Base-by-base conservation (phyloP, 2,797 vertebrate species). In the Mormyrops attenuatus region DNA sequence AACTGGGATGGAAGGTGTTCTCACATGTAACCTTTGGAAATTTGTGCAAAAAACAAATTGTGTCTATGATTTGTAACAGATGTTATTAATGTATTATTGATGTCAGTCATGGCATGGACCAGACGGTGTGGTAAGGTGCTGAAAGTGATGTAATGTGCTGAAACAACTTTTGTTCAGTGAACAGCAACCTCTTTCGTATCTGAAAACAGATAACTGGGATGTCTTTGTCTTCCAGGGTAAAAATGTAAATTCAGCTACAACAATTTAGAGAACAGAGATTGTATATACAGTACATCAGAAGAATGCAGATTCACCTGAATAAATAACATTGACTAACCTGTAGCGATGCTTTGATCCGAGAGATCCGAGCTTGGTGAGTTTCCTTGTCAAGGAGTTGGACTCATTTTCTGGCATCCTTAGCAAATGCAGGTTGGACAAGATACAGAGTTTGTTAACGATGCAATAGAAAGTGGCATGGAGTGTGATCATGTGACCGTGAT, bases 311-410 rank as follows among this genome's bases (percentile, higher is more conserved):
- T 44, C 41, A 7, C 41, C 7, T 22, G 20, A n/a, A 47, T 22
- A 47, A 82, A 86, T 7, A 50, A 26, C 44, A 85, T 3, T 20
- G 7, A 86, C 85, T 30, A 92, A 97, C 97, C 97, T 96, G 93
- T 96, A 96, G 0, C 96, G 96, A 92, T 97, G 97, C 90, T 96
- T 97, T 66, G 96, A 96, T 87, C 97, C 94, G 87, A 97, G 89
- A 92, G 97, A 96, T 91, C 97, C 95, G 93, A 97, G 95, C 91
- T 97, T 97, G 90, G 96, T 96, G 91, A 97, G 94, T 94, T 97
- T 97, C 93, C 96, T 96, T 88, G 97, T 96, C 53, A 97, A 89
- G 22, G 96, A 96, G 93, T 92, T 96, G 82, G 96, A 95, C 90
- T 97, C 96, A 90, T 96, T 97, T 91, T 97, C 96, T 90, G 96